Base-by-base conservation (phyloP, 2,113 vertebrate species). In the zebrafish (Danio rerio) region DNA sequence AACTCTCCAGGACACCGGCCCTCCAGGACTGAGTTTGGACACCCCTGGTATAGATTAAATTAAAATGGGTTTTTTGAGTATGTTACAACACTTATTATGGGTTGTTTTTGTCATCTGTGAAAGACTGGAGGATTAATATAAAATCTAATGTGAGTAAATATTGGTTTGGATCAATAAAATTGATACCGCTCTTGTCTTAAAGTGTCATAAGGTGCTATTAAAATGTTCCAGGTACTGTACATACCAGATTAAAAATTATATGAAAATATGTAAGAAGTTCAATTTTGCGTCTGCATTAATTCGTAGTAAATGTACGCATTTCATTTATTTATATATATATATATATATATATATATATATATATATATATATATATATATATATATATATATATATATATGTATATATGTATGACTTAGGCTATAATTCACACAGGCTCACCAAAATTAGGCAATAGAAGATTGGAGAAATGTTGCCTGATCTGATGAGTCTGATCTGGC, bases 161-260 rank as follows among this genome's bases (percentile, higher is more conserved):
- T 68, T 20, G 0, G 18, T 21, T 45, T 45, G n/a, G 42, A 45
- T 11, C 15, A 45, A 11, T 68, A 18, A 47, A 45, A 2, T 47
- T 65, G 4, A 65, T 6, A 18, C 16, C 65, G 11, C 43, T 68
- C 43, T 47, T 68, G 65, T 68, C 65, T 68, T 68, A 68, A 68
- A 68, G 16, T 68, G 43, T 16, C 9, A 68, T 68, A 11, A 43
- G 43, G 10, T 59, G n/a, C 42, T 75, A 20, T 47, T 59, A 20
- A 59, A 45, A 12, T 5, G 11, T 5, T 9, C 7, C 4, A n/a
- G 12, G 10, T 18, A 68, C 16, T 68, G 65, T 68, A 47, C 16
- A 47, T 47, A 20, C 16, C 9, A 20, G 65, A 15, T 59, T 6
- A 10, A 59, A 47, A 43, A 7, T 43, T 0, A 75, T n/a, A 59